Percentiles rank a stretch among this genome's conserved stretches.
phyloP scores from a whole-genome alignment of 35 echinoderm and acorn worm species.

The Chiridota heheva region DNA sequence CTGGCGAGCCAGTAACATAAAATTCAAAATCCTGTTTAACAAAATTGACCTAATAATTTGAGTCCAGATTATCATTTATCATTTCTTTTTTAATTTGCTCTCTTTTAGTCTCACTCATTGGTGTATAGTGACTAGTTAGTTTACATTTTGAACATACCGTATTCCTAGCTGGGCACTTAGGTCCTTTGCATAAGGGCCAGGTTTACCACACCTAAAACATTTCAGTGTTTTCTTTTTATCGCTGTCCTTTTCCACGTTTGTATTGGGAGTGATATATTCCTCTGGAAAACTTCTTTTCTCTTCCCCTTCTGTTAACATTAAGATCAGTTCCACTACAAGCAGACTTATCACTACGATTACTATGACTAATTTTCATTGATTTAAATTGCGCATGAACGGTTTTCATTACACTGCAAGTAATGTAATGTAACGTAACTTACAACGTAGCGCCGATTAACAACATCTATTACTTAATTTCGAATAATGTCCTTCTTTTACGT shows the following conservation, averaged over 20 bases:
- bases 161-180: constrained; percentile 50
- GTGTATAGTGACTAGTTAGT: constrained; percentile 38
- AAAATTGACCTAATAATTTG: constrained; percentile 16
- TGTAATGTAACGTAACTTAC: constrained; percentile 28
- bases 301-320: not conserved
- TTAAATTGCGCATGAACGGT: constrained; percentile 44
- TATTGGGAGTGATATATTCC: not conserved
- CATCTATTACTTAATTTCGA: constrained; percentile 45
- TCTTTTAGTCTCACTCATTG: not conserved
- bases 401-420: constrained; percentile 31
- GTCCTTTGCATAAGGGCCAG: constrained; percentile 64
- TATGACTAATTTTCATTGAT: constrained; percentile 30
- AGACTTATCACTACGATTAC: not conserved
- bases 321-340: not conserved
- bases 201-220: constrained; percentile 47
- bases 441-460: constrained; percentile 19
- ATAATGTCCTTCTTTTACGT: constrained; percentile 9
- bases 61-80: constrained; percentile 8
- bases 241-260: too few relatives aligned
- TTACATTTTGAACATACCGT: constrained; percentile 58
- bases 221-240: not conserved
- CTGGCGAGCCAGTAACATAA: too few relatives aligned
- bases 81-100: not conserved
- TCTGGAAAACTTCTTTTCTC: not conserved
- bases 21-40: not conserved